Evolutionary conservation across 2,797 vertebrate species (phyloP), one percentile per base, ranked within the genome.

Genomic region (Nannoperca obscura): DNA sequence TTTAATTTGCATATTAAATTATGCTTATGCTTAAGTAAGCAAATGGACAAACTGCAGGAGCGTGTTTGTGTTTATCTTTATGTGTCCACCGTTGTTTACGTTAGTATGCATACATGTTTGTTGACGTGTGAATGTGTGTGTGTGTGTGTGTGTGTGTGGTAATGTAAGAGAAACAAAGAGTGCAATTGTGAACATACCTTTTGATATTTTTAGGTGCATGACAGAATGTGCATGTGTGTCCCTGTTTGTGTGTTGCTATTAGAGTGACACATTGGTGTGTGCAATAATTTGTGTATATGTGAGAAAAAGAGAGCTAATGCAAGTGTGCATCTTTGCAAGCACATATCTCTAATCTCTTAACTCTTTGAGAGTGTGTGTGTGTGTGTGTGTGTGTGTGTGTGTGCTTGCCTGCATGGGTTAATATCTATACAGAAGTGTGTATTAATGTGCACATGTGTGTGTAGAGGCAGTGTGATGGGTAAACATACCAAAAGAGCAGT

Each of bases 1-100:
- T 5, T 27, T 27, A 27, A 67, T 88, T 85, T 88, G 73, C 86
- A 88, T 84, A 47, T 74, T 54, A 55, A 86, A 54, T 78, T 38
- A 1, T 78, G 36, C 77, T 86, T 75, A 50, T 84, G 70, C 68
- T 5, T 32, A 60, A 72, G 64, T 67, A 52, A 83, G 46, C 62
- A 61, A 72, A 81, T 24, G 44, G 55, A 53, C 66, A 80, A 66
- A 44, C 62, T 22, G 76, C 74, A 70, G 54, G 47, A 44, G 70
- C 40, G 68, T 76, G 76, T 84, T 70, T 87, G 81, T 87, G 73
- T 87, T 73, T 57, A 34, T 3, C 46, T 47, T 65, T 30, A 22
- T 54, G 30, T 40, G 58, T 53, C 61, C 63, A 38, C 54, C 46
- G 8, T n/a, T 78, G 59, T 86, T 83, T 75, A 32, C 49, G 60